Evolutionary conservation across 2,888 invertebrate genomes (phyloP), one percentile per base, ranked within the genome.

Genomic region (Pediacus dermestoides): DNA sequence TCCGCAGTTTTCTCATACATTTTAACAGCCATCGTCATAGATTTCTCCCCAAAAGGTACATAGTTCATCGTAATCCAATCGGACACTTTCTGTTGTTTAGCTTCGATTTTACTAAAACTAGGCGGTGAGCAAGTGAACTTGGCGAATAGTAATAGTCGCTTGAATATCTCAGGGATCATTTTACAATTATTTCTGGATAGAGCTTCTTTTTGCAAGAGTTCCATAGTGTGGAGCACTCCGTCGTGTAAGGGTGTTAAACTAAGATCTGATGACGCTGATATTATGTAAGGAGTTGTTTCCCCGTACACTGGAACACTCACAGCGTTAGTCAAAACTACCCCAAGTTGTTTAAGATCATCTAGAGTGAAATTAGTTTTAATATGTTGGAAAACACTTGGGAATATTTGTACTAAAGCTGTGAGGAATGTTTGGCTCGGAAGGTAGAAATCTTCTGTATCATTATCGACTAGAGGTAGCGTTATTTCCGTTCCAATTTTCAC

Each of bases 341-440:
- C 90, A 27, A 95, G 75, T 60, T 85, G 83, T 50, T 81, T 78
- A 46, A 94, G 80, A 71, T 94, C 93, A 0, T 77, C 72, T 0
- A 80, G 70, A 0, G 76, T 77, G 64, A 86, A 83, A 39, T 78
- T 80, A 52, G 11, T 51, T 50, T 64, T 66, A 36, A 94, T 88
- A 60, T 92, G 90, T 51, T 88, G 88, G 72, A 94, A 96, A 42
- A 97, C 83, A 40, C 88, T 85, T 2, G 95, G 94, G 69, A 97
- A 96, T 62, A 95, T 93, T 70, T 95, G 94, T 50, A 96, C 86
- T 9, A 96, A 74, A 0, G 95, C 90, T 0, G 94, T 93, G 36
- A 97, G 77, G 74, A 94, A 97, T 44, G 88, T 87, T 61, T 95
- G 89, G 12, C 92, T 89, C 1, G 96, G 94, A 40, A 92, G 80